phyloP scores from a whole-genome alignment of 2,888 invertebrate genomes.

The Diplazon laetatorius region DNA sequence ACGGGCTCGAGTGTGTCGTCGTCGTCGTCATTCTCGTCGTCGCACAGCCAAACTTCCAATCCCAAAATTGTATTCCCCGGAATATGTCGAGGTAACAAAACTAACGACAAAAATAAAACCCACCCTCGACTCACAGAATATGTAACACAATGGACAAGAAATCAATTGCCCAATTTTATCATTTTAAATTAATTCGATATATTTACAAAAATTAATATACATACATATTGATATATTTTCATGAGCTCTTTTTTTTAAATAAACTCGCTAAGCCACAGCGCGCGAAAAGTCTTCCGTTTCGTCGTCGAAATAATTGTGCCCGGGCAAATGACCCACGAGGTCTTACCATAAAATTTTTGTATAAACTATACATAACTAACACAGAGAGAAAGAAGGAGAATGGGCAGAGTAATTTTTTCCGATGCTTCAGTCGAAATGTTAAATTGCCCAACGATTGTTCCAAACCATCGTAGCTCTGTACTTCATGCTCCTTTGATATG shows the following conservation, averaged over 20 bases:
- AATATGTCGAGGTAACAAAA: no score
- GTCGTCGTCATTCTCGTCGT: no score
- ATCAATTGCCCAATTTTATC: slow-evolving; percentile 12
- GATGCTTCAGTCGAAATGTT: neutral
- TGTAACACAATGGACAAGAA: slow-evolving; percentile 71
- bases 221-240: slow-evolving; percentile 29
- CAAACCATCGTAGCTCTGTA: slow-evolving; percentile 10
- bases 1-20: slow-evolving; percentile 84
- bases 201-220: slow-evolving; percentile 27
- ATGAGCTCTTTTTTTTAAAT: slow-evolving; percentile 26
- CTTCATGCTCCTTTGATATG: slow-evolving; percentile 49
- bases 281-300: neutral
- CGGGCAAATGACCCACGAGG: slow-evolving; percentile 18
- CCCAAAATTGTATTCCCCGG: no score
- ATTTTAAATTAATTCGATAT: slow-evolving; percentile 31
- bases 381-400: no score
- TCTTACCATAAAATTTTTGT: slow-evolving; percentile 1
- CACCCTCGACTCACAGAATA: neutral
- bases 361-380: slow-evolving; percentile 31
- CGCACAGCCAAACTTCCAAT: no score
- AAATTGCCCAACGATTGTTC: slow-evolving; percentile 1
- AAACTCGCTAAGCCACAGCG: slow-evolving; percentile 38
- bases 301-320: slow-evolving; percentile 28
- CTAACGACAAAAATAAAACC: no score
- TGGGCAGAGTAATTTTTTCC: slow-evolving; percentile 2